phyloP scores from a whole-genome alignment of 2,113 vertebrate genomes.

The Caloenas nicobarica region DNA sequence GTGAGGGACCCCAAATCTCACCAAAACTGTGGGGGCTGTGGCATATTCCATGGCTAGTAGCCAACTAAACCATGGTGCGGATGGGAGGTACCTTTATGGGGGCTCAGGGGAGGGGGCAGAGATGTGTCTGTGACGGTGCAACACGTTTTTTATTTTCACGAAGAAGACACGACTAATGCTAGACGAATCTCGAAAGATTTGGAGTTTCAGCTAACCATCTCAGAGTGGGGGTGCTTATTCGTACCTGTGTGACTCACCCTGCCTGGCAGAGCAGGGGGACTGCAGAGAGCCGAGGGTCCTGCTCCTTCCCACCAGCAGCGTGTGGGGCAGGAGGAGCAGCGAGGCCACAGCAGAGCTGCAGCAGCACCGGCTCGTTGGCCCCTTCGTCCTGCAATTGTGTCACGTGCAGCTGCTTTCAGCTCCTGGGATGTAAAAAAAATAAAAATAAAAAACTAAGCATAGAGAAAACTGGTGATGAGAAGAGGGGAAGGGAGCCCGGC shows the following conservation, averaged over 20 bases:
- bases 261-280: neutral
- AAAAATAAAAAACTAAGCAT: fast-evolving
- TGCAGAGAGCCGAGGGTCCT: fast-evolving
- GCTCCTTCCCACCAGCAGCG: fast-evolving
- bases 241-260: neutral
- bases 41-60: fast-evolving
- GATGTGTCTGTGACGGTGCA: fast-evolving
- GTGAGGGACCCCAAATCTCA: fast-evolving
- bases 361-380: fast-evolving
- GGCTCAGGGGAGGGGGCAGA: neutral
- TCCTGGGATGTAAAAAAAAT: neutral
- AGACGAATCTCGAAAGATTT: neutral
- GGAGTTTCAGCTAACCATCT: neutral
- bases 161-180: neutral
- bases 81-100: neutral
- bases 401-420: neutral
- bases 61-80: fast-evolving
- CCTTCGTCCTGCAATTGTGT: fast-evolving
- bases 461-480: neutral
- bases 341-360: no score
- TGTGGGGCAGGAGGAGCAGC: no score
- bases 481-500: neutral
- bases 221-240: neutral
- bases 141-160: neutral
- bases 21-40: neutral